A percentile compares a stretch with the other conserved stretches of the same genome.
These are phyloP conservation scores for Geotrupes spiniger DNA, from an alignment of 2,888 invertebrate species.

Conservation along the genomic window DNA sequence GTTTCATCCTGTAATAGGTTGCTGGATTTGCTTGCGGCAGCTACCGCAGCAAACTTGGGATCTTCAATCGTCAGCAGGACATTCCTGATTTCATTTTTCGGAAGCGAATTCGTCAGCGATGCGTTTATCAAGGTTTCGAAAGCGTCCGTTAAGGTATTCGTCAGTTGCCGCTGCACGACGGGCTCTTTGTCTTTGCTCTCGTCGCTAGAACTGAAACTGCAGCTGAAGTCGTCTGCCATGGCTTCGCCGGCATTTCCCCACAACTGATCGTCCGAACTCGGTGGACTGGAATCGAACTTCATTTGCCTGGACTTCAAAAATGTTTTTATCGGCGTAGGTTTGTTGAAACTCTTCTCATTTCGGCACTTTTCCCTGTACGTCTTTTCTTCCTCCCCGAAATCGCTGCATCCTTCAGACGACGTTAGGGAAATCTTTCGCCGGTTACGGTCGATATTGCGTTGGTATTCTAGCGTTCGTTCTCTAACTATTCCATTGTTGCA, in stretches of 20 bases:
- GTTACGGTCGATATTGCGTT: conserved; percentile 42
- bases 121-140: conserved; percentile 37
- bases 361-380: conserved; percentile 14
- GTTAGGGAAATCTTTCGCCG: conserved; percentile 41
- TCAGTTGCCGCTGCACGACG: conserved; percentile 3
- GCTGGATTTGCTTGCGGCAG: conserved; percentile 65
- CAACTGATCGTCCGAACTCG: conserved; percentile 56
- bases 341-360: conserved; percentile 13
- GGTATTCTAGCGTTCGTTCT: conserved; percentile 53
- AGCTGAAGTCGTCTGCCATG: conserved; percentile 61
- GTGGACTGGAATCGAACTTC: conserved; percentile 44
- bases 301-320: conserved; percentile 39
- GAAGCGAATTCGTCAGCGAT: conserved; percentile 29
- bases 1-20: conserved; percentile 78
- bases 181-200: conserved; percentile 48
- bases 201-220: conserved; percentile 56
- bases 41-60: conserved; percentile 71
- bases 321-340: conserved; percentile 31
- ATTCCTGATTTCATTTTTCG: conserved; percentile 44
- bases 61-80: conserved; percentile 67
- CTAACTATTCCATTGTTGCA: conserved; percentile 49
- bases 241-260: conserved; percentile 63
- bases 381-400: conserved; percentile 55
- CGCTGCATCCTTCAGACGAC: conserved; percentile 46
- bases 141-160: conserved; percentile 23